Evolutionary conservation across 2,888 invertebrate genomes (phyloP).

Genomic region (Antitype chi): DNA sequence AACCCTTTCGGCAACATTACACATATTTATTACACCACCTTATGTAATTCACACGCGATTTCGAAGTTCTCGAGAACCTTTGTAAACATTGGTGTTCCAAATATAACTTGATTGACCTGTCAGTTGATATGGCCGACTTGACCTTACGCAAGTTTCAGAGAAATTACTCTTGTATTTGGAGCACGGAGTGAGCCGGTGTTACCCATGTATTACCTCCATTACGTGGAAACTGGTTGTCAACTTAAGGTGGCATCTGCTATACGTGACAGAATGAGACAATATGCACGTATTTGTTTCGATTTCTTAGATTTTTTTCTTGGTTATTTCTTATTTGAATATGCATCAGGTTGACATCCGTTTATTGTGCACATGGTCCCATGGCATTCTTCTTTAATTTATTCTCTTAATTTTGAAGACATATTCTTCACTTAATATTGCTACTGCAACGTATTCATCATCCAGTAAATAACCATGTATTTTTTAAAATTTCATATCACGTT

Average conservation of each 20-base stretch:
- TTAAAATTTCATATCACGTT: conserved; percentile 8
- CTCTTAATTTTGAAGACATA: background rate
- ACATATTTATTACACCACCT: conserved; percentile 49
- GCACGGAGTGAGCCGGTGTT: conserved; percentile 46
- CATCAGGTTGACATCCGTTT: conserved; percentile 3
- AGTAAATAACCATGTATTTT: background rate
- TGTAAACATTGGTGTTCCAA: conserved; percentile 50
- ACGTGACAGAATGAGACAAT: background rate
- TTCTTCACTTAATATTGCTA: no score
- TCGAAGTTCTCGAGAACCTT: conserved; percentile 45
- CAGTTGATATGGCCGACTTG: conserved; percentile 58
- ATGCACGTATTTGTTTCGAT: conserved; percentile 1
- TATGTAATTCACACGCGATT: conserved; percentile 42
- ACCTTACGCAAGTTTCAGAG: conserved; percentile 68
- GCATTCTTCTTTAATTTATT: background rate
- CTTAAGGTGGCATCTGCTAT: conserved; percentile 34
- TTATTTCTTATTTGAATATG: conserved; percentile 13
- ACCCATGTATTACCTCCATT: conserved; percentile 35
- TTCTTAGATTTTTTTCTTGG: conserved; percentile 11
- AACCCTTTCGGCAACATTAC: conserved; percentile 37
- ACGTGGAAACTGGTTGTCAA: conserved; percentile 61
- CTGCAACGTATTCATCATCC: background rate
- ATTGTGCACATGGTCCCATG: background rate
- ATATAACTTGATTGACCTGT: conserved; percentile 61
- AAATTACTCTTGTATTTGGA: conserved; percentile 66